Base-by-base conservation (phyloP, 2,113 vertebrate genomes). In the Mixornis gularis region DNA sequence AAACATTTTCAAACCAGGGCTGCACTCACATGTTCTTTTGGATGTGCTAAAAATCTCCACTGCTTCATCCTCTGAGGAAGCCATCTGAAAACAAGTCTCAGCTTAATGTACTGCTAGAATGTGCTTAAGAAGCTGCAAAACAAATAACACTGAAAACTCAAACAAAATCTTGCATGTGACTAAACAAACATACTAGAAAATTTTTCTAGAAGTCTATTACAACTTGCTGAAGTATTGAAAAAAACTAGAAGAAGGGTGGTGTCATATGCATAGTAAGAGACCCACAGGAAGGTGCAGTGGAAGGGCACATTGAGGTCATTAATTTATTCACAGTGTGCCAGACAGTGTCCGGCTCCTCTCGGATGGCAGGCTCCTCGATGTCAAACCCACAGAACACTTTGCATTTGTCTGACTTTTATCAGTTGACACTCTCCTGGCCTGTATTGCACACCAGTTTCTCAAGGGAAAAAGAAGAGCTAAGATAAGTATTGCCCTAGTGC, bases 381-480 rank as follows among this genome's bases (percentile, higher is more conserved):
- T 38, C 66, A 83, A 66, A 88, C 52, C 41, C 71, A 80, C 43
- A 63, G 25, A 66, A 87, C 85, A 73, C 68, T 87, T 85, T 32
- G 34, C 71, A 66, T 73, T 41, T 58, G 63, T 62, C 93, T 95
- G 90, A 60, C 76, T 94, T 83, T 93, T 91, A 85, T 96, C 95
- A 95, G 71, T 60, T 65, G 59, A 83, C 93, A 95, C 90, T 51
- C 48, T 80, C 85, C 82, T 70, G 64, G 85, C 71, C 43, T 70
- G 26, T 49, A 81, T 12, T 55, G 43, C 27, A 65, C 71, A 73
- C 25, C 72, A 65, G 64, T 80, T 95, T 95, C 93, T 90, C 90
- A 90, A 79, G 82, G 82, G 72, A 95, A 93, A 95, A 87, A 76
- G 59, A 89, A 94, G 60, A 89, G 52, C 40, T 36, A 32, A 92